Base-by-base conservation (phyloP, 2,888 invertebrate genomes). In the Arctia plantaginis region DNA sequence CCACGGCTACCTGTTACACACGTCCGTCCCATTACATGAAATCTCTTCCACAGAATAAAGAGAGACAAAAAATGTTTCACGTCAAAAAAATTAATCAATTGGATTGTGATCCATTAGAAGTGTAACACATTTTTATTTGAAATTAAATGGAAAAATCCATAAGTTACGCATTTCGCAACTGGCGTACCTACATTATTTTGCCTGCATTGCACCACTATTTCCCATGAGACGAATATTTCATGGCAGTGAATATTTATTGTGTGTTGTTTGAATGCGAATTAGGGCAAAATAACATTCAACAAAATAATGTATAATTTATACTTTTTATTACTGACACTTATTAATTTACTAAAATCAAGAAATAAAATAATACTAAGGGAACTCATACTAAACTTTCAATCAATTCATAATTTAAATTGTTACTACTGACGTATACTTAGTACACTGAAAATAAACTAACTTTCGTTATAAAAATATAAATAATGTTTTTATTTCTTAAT, bases 221-320 rank as follows among this genome's bases (percentile, higher is more conserved):
- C 80, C 71, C 76, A 1, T 20, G 71, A 80, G 80, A 85, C 80
- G 77, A 81, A 83, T 84, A 81, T 81, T 85, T 85, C 83, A 81
- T 78, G 76, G 71, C 73, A 18, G 6, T 67, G 18, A 23, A 66
- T 74, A 76, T 80, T 59, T 74, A 73, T 78, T 68, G 72, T 74
- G 72, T 76, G 73, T 78, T 76, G 75, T 73, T 69, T 47, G 33
- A 69, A 33, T 39, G 13, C 23, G 59, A 27, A 30, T 23, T 51
- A 23, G 6, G 51, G 1, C 23, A 23, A 47, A 47, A 47, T 47
- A 23, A 51, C 20, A 23, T 51, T 51, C 23, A 7, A 51, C 51
- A 51, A 7, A 51, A 51, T 23, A 51, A 23, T 51, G 51, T 47
- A 35, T 35, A 4, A 3, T 35, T 35, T 6, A 47, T 20, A 20